phyloP scores from a whole-genome alignment of 1,140 invertebrate genomes.

The Lasaia peninsularis region DNA sequence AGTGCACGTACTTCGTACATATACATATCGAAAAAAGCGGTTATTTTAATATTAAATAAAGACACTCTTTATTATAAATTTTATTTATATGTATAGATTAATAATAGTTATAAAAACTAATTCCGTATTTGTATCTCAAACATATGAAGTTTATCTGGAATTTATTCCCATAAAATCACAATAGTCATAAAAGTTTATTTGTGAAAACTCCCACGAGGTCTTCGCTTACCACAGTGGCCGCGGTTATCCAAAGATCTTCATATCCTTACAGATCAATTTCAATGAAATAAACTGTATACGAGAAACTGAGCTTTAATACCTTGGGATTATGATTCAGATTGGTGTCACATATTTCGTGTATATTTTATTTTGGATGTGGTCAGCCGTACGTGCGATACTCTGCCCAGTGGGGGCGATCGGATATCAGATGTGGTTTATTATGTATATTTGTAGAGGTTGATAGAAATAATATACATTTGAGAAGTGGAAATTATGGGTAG shows the following conservation, averaged over 20 bases:
- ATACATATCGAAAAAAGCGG: too few relatives aligned
- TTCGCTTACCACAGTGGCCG: constrained; percentile 55
- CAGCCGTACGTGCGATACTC: constrained; percentile 6
- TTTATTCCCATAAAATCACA: constrained; percentile 46
- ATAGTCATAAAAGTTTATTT: constrained; percentile 49
- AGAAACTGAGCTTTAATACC: background rate
- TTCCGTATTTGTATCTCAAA: constrained; percentile 3
- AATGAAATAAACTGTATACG: constrained; percentile 8
- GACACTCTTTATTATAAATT: too few relatives aligned
- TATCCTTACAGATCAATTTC: constrained; percentile 23
- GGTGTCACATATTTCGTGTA: background rate
- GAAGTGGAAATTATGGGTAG: background rate
- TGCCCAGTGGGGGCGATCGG: background rate
- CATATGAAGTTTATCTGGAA: too few relatives aligned
- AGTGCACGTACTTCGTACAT: too few relatives aligned
- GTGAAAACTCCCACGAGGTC: constrained; percentile 53
- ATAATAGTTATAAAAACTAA: constrained; percentile 18
- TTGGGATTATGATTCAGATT: background rate
- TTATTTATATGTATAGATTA: too few relatives aligned
- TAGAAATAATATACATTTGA: background rate
- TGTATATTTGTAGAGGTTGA: background rate
- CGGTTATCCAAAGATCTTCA: constrained; percentile 52
- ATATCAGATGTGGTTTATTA: constrained; percentile 11
- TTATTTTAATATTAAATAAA: too few relatives aligned
- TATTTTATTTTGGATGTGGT: constrained; percentile 1